Percentiles rank a stretch among this genome's conserved stretches.
Evolutionary conservation across 2,113 vertebrate species (phyloP).

Genomic region (Ciconia boyciana): DNA sequence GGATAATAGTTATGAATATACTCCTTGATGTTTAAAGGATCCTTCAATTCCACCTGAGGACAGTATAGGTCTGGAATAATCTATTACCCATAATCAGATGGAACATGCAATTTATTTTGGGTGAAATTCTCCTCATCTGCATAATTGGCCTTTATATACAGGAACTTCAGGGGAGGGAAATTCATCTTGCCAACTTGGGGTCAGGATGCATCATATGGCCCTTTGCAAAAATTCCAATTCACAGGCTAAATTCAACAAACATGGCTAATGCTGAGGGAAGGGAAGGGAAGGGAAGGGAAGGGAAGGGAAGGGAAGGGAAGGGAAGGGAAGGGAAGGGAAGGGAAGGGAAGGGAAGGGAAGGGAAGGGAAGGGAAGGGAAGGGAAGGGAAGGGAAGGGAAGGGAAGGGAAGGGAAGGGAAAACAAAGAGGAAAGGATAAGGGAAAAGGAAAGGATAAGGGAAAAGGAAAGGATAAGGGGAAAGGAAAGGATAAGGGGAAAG

Average conservation of each 20-base stretch:
- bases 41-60: slow-evolving; percentile 64
- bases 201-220: not conserved
- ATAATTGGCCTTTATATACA: slow-evolving; percentile 51
- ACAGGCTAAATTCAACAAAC: not conserved
- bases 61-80: slow-evolving; percentile 55
- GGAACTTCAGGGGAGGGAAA: slow-evolving; percentile 5
- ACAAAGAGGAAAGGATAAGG: not conserved
- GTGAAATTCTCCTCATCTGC: slow-evolving; percentile 57
- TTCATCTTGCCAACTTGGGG: not conserved
- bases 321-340: not conserved
- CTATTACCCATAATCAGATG: slow-evolving; percentile 58
- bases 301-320: not conserved
- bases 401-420: no score
- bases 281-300: no score
- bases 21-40: slow-evolving; percentile 68
- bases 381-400: no score
- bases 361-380: no score
- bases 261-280: not conserved
- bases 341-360: not conserved
- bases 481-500: not conserved
- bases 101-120: slow-evolving; percentile 59
- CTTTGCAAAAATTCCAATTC: not conserved
- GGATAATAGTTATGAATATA: slow-evolving; percentile 69
- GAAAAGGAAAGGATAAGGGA: no score
- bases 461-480: not conserved